Evolutionary conservation across 2,797 vertebrate species (phyloP), one percentile per base, ranked within the genome.

Genomic region (Pseudochaenichthys georgianus): DNA sequence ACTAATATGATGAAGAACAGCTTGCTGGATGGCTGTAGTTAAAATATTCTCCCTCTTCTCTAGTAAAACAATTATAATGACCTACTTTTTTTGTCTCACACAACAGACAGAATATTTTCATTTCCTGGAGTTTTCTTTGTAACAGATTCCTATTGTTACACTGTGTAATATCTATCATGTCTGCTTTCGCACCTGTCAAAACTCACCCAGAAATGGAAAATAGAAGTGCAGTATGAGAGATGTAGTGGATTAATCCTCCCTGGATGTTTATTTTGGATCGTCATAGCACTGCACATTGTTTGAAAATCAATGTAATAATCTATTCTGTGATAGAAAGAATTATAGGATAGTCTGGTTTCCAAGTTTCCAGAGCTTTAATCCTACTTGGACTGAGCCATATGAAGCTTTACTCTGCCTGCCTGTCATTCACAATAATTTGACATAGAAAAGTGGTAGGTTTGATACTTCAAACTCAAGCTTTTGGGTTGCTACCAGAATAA

Each of bases 201-300:
- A 51, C 13, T 21, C 43, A 21, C 15, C 12, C 17, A 38, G 16
- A 8, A 34, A 46, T 62, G 51, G 23, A 77, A 78, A 69, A 60
- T 42, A 38, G 34, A 64, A 81, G 13, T 21, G 66, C 12, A 42
- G 41, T 64, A 52, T 76, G 9, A 77, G 48, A 9, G 42, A 71
- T 77, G 58, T 42, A 28, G 16, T 42, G 9, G 34, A 34, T 70
- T 70, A 62, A 66, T 78, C 52, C 61, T 64, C 16, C 60, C 21
- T 15, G 21, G 19, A 80, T 71, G 66, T 81, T 84, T 80, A 45
- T 70, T 13, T 70, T 77, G 73, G 75, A 59, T 23, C 64, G n/a
- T 68, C 53, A 61, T 6, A 46, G 72, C 19, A 15, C 17, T 48
- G 63, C 19, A 46, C 8, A 28, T 75, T 62, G 7, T 55, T 75